phyloP scores from a whole-genome alignment of 2,888 invertebrate genomes.

The Hypena proboscidalis region DNA sequence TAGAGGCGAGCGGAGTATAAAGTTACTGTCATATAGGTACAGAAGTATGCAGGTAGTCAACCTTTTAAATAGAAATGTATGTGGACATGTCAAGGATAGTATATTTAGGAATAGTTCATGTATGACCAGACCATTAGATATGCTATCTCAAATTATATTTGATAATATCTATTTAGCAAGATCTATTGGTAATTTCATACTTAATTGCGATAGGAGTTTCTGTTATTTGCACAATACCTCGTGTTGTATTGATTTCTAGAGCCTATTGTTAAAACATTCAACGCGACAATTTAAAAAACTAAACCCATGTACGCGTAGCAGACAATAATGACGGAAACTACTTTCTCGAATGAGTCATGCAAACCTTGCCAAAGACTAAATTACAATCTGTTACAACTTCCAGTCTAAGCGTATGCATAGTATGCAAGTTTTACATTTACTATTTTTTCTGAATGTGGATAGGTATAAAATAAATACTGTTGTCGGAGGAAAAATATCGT shows the following conservation, averaged over 20 bases:
- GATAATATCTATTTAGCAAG: not conserved
- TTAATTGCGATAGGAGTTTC: conserved; percentile 18
- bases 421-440: conserved; percentile 1
- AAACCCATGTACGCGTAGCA: conserved; percentile 25
- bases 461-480: conserved; percentile 15
- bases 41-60: conserved; percentile 39
- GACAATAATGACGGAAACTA: conserved; percentile 40
- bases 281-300: conserved; percentile 34
- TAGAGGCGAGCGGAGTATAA: conserved; percentile 13
- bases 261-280: conserved; percentile 20
- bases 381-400: conserved; percentile 23
- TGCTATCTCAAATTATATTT: conserved; percentile 2
- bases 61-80: conserved; percentile 37
- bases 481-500: conserved; percentile 11
- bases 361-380: conserved; percentile 32
- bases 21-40: conserved; percentile 10
- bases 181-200: not conserved
- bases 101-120: conserved; percentile 30
- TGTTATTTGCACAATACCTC: conserved; percentile 15
- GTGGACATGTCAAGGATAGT: conserved; percentile 45
- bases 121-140: conserved; percentile 18
- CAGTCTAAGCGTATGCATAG: conserved; percentile 16
- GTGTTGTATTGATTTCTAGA: conserved; percentile 15
- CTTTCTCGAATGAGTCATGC: conserved; percentile 51
- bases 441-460: conserved; percentile 7